phyloP scores from a whole-genome alignment of 1,140 invertebrate genomes.

The Caenorhabditis briggsae region DNA sequence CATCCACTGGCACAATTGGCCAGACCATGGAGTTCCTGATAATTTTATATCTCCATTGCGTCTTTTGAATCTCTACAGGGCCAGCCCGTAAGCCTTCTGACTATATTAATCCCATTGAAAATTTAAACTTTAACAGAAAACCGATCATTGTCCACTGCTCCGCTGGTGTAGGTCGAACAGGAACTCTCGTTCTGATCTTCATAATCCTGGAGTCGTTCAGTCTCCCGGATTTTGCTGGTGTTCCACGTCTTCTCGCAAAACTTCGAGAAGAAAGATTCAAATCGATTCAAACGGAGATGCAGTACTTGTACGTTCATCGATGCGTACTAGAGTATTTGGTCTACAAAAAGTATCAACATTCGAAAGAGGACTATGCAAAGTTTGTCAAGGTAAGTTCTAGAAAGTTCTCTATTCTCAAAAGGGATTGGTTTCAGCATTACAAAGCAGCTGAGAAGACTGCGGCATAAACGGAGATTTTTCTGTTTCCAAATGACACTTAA shows the following conservation, averaged over 20 bases:
- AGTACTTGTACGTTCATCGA: conserved; percentile 57
- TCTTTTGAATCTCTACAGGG: background rate
- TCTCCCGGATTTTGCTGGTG: background rate
- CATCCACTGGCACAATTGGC: conserved; percentile 60
- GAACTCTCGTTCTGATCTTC: conserved; percentile 21
- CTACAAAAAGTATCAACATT: conserved; percentile 63
- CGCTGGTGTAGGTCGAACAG: conserved; percentile 57
- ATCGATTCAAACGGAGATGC: conserved; percentile 54
- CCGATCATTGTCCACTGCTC: conserved; percentile 60
- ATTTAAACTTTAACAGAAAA: conserved; percentile 2
- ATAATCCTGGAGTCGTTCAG: background rate
- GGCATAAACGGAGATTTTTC: too few species aligned
- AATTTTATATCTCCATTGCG: conserved; percentile 31
- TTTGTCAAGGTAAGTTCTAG: background rate
- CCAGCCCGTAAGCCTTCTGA: background rate
- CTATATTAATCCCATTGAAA: background rate
- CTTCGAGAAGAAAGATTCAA: conserved; percentile 26
- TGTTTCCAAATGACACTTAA: too few species aligned
- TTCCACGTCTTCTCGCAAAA: conserved; percentile 28
- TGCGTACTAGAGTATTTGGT: conserved; percentile 47
- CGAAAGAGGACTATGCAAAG: conserved; percentile 1
- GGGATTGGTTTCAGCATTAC: background rate
- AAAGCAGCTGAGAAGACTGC: background rate
- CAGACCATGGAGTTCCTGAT: conserved; percentile 55
- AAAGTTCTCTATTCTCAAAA: too few species aligned